These are phyloP conservation scores for Harpagoxenus sublaevis DNA, from an alignment of 2,888 invertebrate genomes.

Conservation along the genomic window DNA sequence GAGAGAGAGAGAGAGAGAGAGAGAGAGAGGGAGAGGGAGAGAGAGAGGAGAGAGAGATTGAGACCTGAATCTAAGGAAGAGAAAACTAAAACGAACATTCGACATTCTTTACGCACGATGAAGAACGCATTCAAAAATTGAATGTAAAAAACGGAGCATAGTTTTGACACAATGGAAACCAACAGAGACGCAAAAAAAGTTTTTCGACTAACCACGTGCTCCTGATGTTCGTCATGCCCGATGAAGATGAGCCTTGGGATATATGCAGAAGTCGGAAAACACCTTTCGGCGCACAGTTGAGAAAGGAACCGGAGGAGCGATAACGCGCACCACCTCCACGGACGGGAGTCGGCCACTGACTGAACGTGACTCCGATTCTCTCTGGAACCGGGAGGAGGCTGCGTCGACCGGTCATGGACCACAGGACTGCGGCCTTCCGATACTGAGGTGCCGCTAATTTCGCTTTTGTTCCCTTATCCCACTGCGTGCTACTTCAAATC, in stretches of 20 bases:
- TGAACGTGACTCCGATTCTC: conserved; percentile 78
- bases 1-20: not conserved
- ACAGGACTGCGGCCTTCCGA: conserved; percentile 77
- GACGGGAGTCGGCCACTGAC: conserved; percentile 84
- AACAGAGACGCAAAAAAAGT: not conserved
- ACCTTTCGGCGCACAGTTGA: conserved; percentile 60
- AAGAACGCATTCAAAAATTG: not conserved
- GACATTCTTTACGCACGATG: not conserved
- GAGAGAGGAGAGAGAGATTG: not conserved
- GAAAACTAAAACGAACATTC: not conserved
- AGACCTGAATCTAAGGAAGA: not conserved
- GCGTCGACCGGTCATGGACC: conserved; percentile 78
- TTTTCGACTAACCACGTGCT: conserved; percentile 81
- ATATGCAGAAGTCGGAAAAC: conserved; percentile 62
- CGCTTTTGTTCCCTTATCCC: conserved; percentile 45
- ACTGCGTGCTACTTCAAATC: not conserved
- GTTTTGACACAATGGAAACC: not conserved
- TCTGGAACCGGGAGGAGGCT: conserved; percentile 78
- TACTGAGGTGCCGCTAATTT: conserved; percentile 72
- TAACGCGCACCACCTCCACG: conserved; percentile 80
- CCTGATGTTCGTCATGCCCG: conserved; percentile 78
- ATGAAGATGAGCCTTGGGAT: conserved; percentile 63
- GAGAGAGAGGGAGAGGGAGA: not conserved
- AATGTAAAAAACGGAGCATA: not conserved
- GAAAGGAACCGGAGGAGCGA: conserved; percentile 58